Evolutionary conservation across 2,797 vertebrate species (phyloP), one percentile per base, ranked within the genome.

Genomic region (Cynodonichthys magdalenae): DNA sequence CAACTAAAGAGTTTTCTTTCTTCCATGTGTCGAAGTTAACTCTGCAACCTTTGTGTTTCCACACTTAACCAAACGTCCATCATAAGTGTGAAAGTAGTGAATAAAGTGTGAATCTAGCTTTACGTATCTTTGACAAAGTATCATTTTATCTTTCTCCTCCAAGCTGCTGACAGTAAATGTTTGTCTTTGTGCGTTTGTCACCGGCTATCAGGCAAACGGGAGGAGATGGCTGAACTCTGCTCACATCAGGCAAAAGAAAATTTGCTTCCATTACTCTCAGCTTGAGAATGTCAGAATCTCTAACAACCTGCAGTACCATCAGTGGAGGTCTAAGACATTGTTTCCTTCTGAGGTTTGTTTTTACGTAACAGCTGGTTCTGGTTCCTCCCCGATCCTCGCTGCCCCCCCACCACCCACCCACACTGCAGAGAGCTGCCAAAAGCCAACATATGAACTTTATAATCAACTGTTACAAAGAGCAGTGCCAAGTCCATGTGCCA

Each of bases 341-440:
- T 80, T 83, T 80, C 75, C 66, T 60, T 77, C 65, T 69, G 65
- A 74, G 69, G 81, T 86, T 79, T 85, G 75, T 82, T 85, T 88
- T 86, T 75, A 77, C 66, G 1, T 69, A 84, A 84, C 85, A 87
- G 88, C 86, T 85, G 83, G 84, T 90, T 87, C 75, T 88, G 78
- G 55, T 81, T 82, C 81, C 69, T 49, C 59, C 67, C 50, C 15
- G 19, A 75, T 70, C 46, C 62, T 69, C 72, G 52, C 70, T 20
- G 1, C 66, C 65, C 79, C 59, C 24, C 24, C 24, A 24, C 24
- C 24, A 24, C 24, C 24, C 64, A 14, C 66, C 65, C 79, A 57
- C 69, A 55, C 59, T 52, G 68, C 74, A 81, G 83, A 64, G 67
- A 86, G 79, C 74, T 68, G 83, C 88, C 85, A 75, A 70, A 75